Evolutionary conservation across 2,888 invertebrate species (phyloP).

Genomic region (Metalampra italica): DNA sequence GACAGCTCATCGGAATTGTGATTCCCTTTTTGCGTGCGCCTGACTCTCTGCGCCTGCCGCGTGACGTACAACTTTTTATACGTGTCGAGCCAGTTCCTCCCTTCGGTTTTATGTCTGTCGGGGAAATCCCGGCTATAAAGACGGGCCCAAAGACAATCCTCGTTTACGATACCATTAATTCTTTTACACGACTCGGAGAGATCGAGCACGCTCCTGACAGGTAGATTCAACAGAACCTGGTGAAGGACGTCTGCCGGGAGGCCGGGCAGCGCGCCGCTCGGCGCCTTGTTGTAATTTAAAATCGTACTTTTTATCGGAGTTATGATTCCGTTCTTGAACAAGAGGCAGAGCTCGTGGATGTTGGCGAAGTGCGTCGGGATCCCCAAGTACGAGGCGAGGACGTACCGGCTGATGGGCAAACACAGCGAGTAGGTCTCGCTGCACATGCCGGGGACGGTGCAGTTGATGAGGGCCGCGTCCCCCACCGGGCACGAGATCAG

Average conservation of each 20-base stretch:
- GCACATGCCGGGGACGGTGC: conserved; percentile 23
- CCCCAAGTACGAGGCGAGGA: conserved; percentile 23
- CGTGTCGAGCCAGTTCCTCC: conserved; percentile 21
- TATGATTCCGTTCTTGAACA: conserved; percentile 31
- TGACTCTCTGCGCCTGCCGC: conserved; percentile 12
- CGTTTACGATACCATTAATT: conserved; percentile 26
- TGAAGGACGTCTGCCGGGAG: conserved; percentile 33
- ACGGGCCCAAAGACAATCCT: conserved; percentile 33
- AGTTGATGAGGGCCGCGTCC: conserved; percentile 33
- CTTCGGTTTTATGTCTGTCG: conserved; percentile 18
- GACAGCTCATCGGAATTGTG: conserved; percentile 18
- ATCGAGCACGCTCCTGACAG: conserved; percentile 31
- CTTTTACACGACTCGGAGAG: conserved; percentile 33
- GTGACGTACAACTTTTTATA: conserved; percentile 29
- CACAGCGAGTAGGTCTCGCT: conserved; percentile 32
- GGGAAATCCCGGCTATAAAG: conserved; percentile 39
- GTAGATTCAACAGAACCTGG: conserved; percentile 29
- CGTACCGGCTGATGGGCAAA: conserved; percentile 22
- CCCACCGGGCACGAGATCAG: conserved; percentile 26
- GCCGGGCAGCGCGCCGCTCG: conserved; percentile 29
- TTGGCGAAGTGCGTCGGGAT: conserved; percentile 26
- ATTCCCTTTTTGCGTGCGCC: conserved; percentile 9
- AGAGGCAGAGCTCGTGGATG: conserved; percentile 19
- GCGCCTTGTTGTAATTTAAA: conserved; percentile 26
- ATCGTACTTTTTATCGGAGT: conserved; percentile 32